These are phyloP conservation scores for Isurus oxyrinchus DNA, from an alignment of 2,113 vertebrate genomes.

Conservation along the genomic window DNA sequence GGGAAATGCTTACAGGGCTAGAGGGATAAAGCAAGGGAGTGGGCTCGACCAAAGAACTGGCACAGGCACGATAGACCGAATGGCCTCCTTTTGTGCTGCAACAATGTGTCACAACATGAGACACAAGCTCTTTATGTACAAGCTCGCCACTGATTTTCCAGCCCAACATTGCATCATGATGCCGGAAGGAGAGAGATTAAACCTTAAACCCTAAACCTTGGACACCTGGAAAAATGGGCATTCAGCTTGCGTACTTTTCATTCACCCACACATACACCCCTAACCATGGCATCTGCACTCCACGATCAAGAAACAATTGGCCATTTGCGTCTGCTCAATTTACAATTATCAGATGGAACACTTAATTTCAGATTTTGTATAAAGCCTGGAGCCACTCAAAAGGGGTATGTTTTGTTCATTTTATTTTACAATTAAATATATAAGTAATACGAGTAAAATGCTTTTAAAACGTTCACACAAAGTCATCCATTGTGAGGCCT, in stretches of 20 bases:
- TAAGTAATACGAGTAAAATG: slow-evolving; percentile 24
- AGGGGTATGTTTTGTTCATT: not conserved
- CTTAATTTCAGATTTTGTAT: not conserved
- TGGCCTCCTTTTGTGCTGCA: not conserved
- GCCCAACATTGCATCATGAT: not conserved
- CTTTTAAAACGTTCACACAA: slow-evolving; percentile 5
- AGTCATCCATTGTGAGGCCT: not conserved
- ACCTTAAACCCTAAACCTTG: not conserved
- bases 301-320: not conserved
- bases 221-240: not conserved
- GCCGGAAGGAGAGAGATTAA: not conserved
- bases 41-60: not conserved
- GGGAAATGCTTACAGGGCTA: not conserved
- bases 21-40: not conserved
- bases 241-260: not conserved
- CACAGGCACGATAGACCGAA: not conserved
- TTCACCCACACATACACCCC: not conserved
- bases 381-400: slow-evolving; percentile 5
- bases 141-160: not conserved
- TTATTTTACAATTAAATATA: not conserved
- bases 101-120: not conserved
- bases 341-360: not conserved
- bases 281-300: not conserved
- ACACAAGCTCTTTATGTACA: not conserved
- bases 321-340: not conserved